Conservation (phyloP, 2,888 invertebrate species). For the Pinctada fucata region DNA sequence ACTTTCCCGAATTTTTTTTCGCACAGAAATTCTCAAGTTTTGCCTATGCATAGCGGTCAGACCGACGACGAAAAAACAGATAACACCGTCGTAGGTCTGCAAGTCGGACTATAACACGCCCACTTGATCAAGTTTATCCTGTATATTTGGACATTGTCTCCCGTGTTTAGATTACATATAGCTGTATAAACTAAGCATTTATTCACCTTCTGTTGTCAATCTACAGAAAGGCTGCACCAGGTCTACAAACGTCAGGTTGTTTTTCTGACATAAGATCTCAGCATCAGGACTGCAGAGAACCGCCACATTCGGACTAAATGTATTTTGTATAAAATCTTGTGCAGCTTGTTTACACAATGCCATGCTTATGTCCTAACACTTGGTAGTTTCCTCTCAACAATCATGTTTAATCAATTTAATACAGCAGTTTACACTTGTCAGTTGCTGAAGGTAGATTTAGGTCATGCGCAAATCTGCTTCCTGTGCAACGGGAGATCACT, state of each 20-base stretch:
- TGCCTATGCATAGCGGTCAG: too few relatives aligned
- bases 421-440: too few relatives aligned
- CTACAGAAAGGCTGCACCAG: constrained; percentile 92
- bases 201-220: constrained; percentile 82
- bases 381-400: not conserved
- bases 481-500: constrained; percentile 16
- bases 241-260: constrained; percentile 93
- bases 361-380: constrained; percentile 62
- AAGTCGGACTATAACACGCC: too few relatives aligned
- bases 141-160: too few relatives aligned
- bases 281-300: constrained; percentile 90
- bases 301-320: constrained; percentile 93
- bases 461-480: constrained; percentile 17
- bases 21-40: too few relatives aligned
- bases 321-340: constrained; percentile 89
- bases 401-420: not conserved
- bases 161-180: too few relatives aligned
- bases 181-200: not conserved
- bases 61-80: too few relatives aligned
- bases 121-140: too few relatives aligned
- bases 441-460: constrained; percentile 4
- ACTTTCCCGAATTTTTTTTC: too few relatives aligned
- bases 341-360: constrained; percentile 78
- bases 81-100: too few relatives aligned
- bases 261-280: constrained; percentile 90